phyloP scores from a whole-genome alignment of 2,888 invertebrate genomes.

The Cerastis leucographa region DNA sequence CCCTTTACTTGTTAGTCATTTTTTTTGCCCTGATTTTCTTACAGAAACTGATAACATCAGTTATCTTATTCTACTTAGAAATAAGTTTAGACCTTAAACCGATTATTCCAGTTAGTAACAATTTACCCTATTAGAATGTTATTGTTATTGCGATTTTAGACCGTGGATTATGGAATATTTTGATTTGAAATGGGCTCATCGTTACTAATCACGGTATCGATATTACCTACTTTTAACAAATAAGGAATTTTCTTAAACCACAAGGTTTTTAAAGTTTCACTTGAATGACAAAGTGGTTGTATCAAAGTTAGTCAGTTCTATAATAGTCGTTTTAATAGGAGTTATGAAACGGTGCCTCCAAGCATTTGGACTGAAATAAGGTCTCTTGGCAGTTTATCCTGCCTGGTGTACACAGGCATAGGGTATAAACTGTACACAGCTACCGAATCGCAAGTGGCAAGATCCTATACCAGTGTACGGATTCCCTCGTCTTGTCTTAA shows the following conservation, averaged over 20 bases:
- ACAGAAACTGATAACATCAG: neutral
- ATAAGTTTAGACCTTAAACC: neutral
- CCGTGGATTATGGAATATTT: conserved; percentile 47
- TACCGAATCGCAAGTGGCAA: neutral
- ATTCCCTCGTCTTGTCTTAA: neutral
- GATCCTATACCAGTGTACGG: neutral
- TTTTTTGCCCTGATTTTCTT: neutral
- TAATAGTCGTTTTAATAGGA: neutral
- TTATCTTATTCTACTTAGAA: conserved; percentile 6
- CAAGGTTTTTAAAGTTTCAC: neutral
- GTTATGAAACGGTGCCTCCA: neutral
- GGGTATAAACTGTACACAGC: neutral
- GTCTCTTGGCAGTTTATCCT: neutral
- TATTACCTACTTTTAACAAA: neutral
- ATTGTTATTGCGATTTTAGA: conserved; percentile 22
- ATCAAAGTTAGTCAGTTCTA: neutral
- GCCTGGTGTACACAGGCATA: neutral
- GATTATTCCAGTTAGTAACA: conserved; percentile 42
- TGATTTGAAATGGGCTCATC: neutral
- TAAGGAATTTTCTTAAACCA: neutral
- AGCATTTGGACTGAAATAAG: neutral
- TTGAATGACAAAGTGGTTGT: neutral
- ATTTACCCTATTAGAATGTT: conserved; percentile 8
- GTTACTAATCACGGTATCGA: neutral
- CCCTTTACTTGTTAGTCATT: neutral